Conservation (phyloP, 2,888 invertebrate genomes). For the Microctonus aethiopoides region DNA sequence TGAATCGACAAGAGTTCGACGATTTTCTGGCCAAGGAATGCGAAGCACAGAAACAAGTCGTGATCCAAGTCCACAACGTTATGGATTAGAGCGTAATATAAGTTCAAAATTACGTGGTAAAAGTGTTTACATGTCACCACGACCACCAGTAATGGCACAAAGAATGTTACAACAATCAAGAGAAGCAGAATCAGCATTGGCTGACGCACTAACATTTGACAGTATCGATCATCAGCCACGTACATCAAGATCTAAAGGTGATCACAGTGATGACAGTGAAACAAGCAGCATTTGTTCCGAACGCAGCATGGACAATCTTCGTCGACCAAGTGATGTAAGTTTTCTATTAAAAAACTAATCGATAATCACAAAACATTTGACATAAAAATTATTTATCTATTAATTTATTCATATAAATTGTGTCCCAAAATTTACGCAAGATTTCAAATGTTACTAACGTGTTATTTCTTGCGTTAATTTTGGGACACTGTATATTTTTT, state of each 20-base stretch:
- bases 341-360: background rate
- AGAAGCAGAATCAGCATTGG: constrained; percentile 87
- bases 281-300: constrained; percentile 97
- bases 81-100: constrained; percentile 60
- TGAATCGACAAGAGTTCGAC: constrained; percentile 71
- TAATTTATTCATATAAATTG: too few relatives aligned
- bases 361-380: background rate
- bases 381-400: too few relatives aligned
- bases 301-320: constrained; percentile 84
- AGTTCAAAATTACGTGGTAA: constrained; percentile 51
- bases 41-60: constrained; percentile 64
- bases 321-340: constrained; percentile 84
- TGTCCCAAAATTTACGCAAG: too few relatives aligned
- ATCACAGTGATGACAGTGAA: constrained; percentile 90
- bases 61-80: constrained; percentile 68
- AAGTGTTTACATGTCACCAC: constrained; percentile 64
- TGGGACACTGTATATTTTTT: too few relatives aligned
- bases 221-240: constrained; percentile 58
- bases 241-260: constrained; percentile 65
- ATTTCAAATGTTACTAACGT: too few relatives aligned
- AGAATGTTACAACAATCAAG: constrained; percentile 86
- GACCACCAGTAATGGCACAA: constrained; percentile 78
- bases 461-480: too few relatives aligned
- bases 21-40: constrained; percentile 73
- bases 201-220: constrained; percentile 74